phyloP scores from a whole-genome alignment of 1,140 invertebrate genomes.

The Halyomorpha halys region DNA sequence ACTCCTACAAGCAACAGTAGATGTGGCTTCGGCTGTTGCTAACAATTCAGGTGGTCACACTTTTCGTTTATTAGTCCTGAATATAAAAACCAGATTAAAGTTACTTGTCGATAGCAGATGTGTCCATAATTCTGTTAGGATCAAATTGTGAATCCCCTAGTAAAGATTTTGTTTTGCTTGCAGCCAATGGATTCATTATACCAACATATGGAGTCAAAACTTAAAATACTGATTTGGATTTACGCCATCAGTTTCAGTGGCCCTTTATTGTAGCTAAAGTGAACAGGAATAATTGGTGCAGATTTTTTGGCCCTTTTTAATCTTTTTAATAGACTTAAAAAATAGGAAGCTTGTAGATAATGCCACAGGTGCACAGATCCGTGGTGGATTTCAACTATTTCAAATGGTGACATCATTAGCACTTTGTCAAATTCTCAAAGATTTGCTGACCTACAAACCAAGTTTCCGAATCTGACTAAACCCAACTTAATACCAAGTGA shows the following conservation, averaged over 20 bases:
- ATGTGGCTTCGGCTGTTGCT: not conserved
- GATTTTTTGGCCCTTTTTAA: too few relatives aligned
- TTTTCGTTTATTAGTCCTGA: not conserved
- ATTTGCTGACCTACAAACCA: not conserved
- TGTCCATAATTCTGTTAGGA: constrained; percentile 32
- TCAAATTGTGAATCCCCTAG: constrained; percentile 46
- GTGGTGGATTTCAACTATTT: too few relatives aligned
- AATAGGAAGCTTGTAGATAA: too few relatives aligned
- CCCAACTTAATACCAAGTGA: constrained; percentile 8
- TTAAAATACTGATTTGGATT: too few relatives aligned
- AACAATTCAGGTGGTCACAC: too few relatives aligned
- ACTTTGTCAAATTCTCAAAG: constrained; percentile 3
- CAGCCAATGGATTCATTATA: too few relatives aligned
- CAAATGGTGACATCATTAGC: not conserved
- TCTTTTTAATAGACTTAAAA: too few relatives aligned
- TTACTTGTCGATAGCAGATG: constrained; percentile 1
- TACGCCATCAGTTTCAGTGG: too few relatives aligned
- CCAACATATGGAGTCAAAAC: constrained; percentile 40
- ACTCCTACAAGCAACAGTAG: not conserved
- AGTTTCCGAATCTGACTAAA: constrained; percentile 4
- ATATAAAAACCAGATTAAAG: not conserved
- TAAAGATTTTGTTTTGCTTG: constrained; percentile 27
- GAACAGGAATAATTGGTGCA: constrained; percentile 10
- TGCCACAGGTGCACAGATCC: too few relatives aligned
- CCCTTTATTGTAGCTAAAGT: constrained; percentile 17